These are phyloP conservation scores for Psix sp. DNA, from an alignment of 1,140 invertebrate genomes.

Conservation along the genomic window DNA sequence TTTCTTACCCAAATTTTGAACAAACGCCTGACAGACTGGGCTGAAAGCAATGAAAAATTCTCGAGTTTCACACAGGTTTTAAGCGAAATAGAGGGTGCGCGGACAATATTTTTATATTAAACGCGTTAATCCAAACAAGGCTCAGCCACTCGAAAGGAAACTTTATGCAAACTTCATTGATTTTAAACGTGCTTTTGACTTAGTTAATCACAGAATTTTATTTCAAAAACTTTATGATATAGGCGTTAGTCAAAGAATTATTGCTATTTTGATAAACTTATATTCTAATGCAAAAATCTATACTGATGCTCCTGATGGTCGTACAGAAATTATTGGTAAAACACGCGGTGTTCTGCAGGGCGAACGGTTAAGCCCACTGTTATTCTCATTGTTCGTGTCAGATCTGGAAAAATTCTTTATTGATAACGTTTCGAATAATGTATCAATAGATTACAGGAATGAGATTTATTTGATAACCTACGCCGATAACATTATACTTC, in stretches of 20 bases:
- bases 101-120: slow-evolving; percentile 5
- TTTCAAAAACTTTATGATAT: background rate
- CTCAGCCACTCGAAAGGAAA: background rate
- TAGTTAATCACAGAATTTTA: slow-evolving; percentile 1
- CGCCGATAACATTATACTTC: background rate
- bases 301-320: background rate
- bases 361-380: background rate
- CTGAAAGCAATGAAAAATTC: background rate
- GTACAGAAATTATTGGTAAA: background rate
- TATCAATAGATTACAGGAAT: background rate
- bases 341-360: slow-evolving; percentile 10
- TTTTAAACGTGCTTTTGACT: slow-evolving; percentile 10
- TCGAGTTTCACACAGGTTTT: slow-evolving; percentile 4
- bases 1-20: slow-evolving; percentile 5
- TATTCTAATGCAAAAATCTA: slow-evolving; percentile 4
- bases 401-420: slow-evolving; percentile 7
- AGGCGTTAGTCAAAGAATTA: background rate
- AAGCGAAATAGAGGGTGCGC: background rate
- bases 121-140: background rate
- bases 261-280: background rate
- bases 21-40: background rate
- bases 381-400: slow-evolving; percentile 3
- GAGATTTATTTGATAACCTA: background rate
- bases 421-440: background rate
- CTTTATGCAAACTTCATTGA: slow-evolving; percentile 4